These are phyloP conservation scores for Euphysa ruthae DNA, from an alignment of 30 jellyfish, hydroid and myxozoan genomes.

Conservation along the genomic window DNA sequence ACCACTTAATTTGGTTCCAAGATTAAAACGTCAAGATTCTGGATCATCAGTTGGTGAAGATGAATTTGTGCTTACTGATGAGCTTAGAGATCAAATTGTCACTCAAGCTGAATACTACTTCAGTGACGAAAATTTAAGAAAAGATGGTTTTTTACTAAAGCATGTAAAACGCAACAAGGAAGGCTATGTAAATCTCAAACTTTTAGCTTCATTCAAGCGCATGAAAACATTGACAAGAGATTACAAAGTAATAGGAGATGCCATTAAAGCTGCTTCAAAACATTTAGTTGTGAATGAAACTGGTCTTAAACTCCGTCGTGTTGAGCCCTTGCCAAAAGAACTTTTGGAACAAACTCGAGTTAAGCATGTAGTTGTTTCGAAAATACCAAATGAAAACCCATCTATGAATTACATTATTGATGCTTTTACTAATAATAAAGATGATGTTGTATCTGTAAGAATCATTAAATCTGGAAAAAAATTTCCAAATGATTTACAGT, in stretches of 20 bases:
- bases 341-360: conserved; percentile 87
- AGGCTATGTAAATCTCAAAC: conserved; percentile 85
- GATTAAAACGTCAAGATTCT: conserved; percentile 19
- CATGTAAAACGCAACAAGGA: conserved; percentile 93
- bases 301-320: conserved; percentile 66
- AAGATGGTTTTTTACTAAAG: conserved; percentile 88
- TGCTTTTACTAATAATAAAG: conserved; percentile 41
- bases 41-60: conserved; percentile 37
- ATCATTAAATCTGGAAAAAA: conserved; percentile 78
- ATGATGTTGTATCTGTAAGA: conserved; percentile 68
- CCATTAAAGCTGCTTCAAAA: conserved; percentile 51
- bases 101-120: conserved; percentile 84
- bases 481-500: conserved; percentile 82
- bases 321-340: conserved; percentile 72
- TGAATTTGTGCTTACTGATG: conserved; percentile 36
- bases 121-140: conserved; percentile 83
- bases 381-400: conserved; percentile 82
- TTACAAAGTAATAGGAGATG: conserved; percentile 72
- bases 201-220: conserved; percentile 76
- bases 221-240: conserved; percentile 81
- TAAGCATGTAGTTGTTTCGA: conserved; percentile 67
- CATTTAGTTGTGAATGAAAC: conserved; percentile 64
- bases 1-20: conserved; percentile 2
- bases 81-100: conserved; percentile 45
- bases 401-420: conserved; percentile 77